phyloP scores from a whole-genome alignment of 2,113 vertebrate species.

The Ovibos moschatus region DNA sequence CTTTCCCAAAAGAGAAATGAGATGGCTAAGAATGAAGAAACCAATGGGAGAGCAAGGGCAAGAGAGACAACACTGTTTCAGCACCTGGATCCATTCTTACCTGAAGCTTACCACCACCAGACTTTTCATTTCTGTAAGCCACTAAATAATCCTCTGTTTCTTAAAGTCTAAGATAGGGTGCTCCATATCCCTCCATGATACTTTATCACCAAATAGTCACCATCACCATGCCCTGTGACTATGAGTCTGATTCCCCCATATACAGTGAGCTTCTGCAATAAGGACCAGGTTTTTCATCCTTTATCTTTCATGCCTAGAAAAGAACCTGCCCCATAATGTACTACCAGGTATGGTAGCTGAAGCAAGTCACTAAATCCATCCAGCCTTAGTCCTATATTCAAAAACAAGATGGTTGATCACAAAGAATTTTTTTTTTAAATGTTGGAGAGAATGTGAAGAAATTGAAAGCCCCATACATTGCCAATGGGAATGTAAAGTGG shows the following conservation, averaged over 20 bases:
- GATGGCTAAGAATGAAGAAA: neutral
- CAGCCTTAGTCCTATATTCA: neutral
- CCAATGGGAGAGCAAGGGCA: neutral
- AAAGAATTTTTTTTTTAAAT: neutral
- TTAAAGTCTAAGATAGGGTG: neutral
- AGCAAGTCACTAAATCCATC: neutral
- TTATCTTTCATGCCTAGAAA: neutral
- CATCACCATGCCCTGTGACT: neutral
- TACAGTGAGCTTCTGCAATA: neutral
- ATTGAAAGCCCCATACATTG: neutral
- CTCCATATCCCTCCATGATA: neutral
- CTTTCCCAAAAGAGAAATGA: neutral
- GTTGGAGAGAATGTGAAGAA: neutral
- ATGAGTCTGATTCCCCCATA: neutral
- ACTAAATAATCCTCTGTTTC: neutral
- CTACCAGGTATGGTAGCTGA: neutral
- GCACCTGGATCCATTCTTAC: neutral
- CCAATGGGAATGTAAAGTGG: neutral
- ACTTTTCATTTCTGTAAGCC: neutral
- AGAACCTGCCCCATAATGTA: neutral
- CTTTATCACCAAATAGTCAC: neutral
- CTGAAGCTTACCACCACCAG: neutral
- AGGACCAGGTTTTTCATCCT: neutral
- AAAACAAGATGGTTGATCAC: neutral
- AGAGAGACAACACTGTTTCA: neutral